phyloP scores from a whole-genome alignment of 2,888 invertebrate species.

The Cosmorhoe ocellata region DNA sequence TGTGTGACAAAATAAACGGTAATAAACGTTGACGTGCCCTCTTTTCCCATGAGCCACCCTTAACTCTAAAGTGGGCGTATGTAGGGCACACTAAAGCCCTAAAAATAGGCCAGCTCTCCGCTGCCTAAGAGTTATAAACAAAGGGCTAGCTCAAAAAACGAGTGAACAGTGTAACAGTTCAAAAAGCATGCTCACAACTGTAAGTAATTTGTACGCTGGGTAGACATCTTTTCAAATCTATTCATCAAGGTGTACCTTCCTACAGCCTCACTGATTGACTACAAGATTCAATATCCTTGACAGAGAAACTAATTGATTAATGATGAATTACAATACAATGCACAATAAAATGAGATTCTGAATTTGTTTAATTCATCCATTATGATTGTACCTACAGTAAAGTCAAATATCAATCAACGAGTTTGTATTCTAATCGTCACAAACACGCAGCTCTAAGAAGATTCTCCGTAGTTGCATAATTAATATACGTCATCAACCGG shows the following conservation, averaged over 20 bases:
- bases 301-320: slow-evolving; percentile 21
- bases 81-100: slow-evolving; percentile 14
- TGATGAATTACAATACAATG: neutral
- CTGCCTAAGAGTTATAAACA: neutral
- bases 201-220: neutral
- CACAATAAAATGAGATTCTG: too few relatives aligned
- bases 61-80: slow-evolving; percentile 8
- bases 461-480: too few relatives aligned
- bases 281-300: slow-evolving; percentile 22
- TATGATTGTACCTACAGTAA: neutral
- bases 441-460: neutral
- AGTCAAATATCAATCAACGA: neutral
- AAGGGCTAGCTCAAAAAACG: neutral
- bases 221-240: too few relatives aligned
- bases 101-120: slow-evolving; percentile 11
- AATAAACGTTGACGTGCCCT: neutral
- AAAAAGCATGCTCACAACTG: too few relatives aligned
- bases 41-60: neutral
- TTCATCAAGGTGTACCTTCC: too few relatives aligned
- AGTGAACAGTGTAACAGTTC: too few relatives aligned
- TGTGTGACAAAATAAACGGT: neutral
- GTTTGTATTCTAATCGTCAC: neutral
- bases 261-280: slow-evolving; percentile 13
- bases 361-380: neutral
- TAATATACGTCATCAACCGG: too few relatives aligned